Percentiles rank a stretch among this genome's conserved stretches.
Evolutionary conservation across 2,797 vertebrate species (phyloP).

Genomic region (Gymnothorax javanicus): DNA sequence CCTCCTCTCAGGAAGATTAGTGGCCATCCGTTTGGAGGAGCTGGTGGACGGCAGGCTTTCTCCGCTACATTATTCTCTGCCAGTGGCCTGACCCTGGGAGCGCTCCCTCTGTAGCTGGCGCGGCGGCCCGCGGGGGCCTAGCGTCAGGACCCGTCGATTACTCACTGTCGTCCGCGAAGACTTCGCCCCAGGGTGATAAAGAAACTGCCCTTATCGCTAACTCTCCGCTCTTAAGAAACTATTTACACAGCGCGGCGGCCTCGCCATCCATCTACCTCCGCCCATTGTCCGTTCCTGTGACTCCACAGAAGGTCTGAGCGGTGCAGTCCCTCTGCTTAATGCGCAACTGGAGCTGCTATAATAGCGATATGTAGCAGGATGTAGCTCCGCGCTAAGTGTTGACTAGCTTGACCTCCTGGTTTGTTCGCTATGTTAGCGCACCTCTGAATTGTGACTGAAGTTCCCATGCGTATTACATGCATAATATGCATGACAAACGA

Average conservation of each 20-base stretch:
- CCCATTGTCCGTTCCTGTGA: slow-evolving; percentile 46
- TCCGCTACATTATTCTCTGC: slow-evolving; percentile 78
- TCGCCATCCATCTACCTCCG: slow-evolving; percentile 51
- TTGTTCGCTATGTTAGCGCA: too few species aligned
- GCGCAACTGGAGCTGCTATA: background rate
- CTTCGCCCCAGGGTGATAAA: slow-evolving; percentile 70
- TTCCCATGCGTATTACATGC: background rate
- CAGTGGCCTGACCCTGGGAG: slow-evolving; percentile 65
- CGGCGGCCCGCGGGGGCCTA: slow-evolving; percentile 36
- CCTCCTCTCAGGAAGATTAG: slow-evolving; percentile 83
- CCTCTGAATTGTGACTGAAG: background rate
- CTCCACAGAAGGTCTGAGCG: background rate
- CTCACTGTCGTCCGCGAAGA: slow-evolving; percentile 61
- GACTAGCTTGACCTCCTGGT: background rate
- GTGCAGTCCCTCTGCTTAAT: background rate
- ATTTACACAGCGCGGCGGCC: slow-evolving; percentile 49
- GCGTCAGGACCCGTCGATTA: slow-evolving; percentile 72
- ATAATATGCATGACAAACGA: background rate
- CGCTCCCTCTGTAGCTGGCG: slow-evolving; percentile 49
- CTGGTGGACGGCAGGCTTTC: slow-evolving; percentile 60
- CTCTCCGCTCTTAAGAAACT: slow-evolving; percentile 56
- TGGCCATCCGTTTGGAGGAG: slow-evolving; percentile 72
- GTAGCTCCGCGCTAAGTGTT: background rate
- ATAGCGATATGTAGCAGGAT: background rate
- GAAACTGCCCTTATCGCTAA: slow-evolving; percentile 66